Evolutionary conservation across 2,113 vertebrate species (phyloP).

Genomic region (Scalopus aquaticus): DNA sequence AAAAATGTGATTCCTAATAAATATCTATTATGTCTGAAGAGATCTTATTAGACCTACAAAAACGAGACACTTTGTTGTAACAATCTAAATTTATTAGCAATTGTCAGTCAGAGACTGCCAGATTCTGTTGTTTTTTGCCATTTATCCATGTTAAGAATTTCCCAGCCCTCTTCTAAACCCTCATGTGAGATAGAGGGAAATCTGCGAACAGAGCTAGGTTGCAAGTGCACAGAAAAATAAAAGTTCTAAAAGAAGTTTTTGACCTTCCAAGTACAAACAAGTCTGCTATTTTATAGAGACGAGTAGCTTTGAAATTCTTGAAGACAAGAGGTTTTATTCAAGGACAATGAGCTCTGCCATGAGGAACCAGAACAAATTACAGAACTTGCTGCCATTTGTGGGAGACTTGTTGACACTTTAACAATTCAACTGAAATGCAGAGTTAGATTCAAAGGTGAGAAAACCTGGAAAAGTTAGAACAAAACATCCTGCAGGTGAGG

Average conservation of each 20-base stretch:
- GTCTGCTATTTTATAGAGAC: neutral
- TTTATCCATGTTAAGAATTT: neutral
- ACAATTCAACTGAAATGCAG: neutral
- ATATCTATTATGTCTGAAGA: neutral
- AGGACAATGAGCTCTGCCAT: neutral
- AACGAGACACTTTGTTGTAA: neutral
- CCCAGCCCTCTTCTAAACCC: neutral
- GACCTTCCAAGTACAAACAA: neutral
- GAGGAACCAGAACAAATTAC: neutral
- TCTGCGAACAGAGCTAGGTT: neutral
- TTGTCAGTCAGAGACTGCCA: neutral
- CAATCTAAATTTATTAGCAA: neutral
- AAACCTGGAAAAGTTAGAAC: neutral
- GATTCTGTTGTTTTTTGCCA: neutral
- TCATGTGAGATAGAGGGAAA: neutral
- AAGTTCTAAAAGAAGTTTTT: neutral
- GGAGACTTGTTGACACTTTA: neutral
- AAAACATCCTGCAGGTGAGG: neutral
- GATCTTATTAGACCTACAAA: neutral
- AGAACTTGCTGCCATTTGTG: neutral
- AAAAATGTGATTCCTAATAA: neutral
- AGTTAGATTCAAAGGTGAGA: neutral
- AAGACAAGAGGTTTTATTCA: neutral
- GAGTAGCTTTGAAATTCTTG: neutral
- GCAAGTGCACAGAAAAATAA: neutral